These are phyloP conservation scores for Pseudolaguvia tuberculata DNA, from an alignment of 2,113 vertebrate genomes.

Conservation along the genomic window DNA sequence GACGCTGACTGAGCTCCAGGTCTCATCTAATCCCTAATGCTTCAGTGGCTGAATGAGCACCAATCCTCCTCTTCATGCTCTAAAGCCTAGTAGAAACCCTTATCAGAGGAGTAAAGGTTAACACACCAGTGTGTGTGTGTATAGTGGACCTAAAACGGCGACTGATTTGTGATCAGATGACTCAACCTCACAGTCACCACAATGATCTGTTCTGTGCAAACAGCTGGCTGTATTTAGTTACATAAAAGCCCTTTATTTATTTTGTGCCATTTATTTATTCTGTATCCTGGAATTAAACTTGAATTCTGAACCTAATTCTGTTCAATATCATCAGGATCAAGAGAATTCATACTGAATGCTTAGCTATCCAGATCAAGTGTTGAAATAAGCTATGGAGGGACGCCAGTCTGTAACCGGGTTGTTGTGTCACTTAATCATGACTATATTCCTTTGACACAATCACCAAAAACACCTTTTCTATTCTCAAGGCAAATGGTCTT, in stretches of 20 bases:
- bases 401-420: not conserved
- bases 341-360: no score
- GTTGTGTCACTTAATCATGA: not conserved
- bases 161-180: not conserved
- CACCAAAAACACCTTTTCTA: not conserved
- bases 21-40: not conserved
- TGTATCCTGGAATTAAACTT: not conserved
- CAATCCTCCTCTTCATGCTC: not conserved
- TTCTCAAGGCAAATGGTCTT: not conserved
- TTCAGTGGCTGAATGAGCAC: not conserved
- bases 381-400: not conserved
- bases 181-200: not conserved
- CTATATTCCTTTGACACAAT: not conserved
- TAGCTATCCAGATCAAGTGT: not conserved
- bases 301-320: not conserved
- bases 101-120: not conserved
- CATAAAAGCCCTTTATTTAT: not conserved
- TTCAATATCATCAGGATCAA: no score
- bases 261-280: no score
- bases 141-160: not conserved
- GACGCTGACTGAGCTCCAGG: not conserved
- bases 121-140: not conserved
- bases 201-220: not conserved
- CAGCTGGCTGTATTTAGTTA: not conserved
- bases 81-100: not conserved